Evolutionary conservation across 1,140 invertebrate genomes (phyloP).

Genomic region (Rhopalosiphum maidis): DNA sequence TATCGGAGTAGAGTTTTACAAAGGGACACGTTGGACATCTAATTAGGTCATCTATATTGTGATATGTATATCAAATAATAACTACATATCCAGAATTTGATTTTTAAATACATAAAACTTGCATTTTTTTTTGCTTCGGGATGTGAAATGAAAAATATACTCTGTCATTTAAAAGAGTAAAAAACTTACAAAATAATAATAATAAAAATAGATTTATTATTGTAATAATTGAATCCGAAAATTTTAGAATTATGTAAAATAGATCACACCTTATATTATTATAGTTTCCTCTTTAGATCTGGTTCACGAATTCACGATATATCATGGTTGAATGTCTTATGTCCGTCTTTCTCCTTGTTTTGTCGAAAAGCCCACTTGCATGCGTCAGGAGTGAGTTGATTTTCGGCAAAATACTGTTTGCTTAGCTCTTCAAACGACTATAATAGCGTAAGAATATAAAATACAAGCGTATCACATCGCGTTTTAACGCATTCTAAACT

Average conservation of each 20-base stretch:
- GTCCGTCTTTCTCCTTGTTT: background rate
- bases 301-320: background rate
- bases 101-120: no score
- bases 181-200: no score
- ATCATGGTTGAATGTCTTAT: background rate
- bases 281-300: background rate
- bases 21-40: background rate
- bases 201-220: no score
- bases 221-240: no score
- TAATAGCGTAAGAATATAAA: background rate
- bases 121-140: no score
- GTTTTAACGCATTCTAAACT: background rate
- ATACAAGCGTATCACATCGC: background rate
- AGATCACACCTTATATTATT: background rate
- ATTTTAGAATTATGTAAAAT: background rate
- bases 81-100: no score
- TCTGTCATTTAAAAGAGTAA: no score
- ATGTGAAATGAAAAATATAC: no score
- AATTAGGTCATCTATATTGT: background rate
- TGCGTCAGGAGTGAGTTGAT: background rate
- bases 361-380: background rate
- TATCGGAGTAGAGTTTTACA: no score
- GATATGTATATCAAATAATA: background rate
- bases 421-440: background rate
- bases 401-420: background rate